Conservation (phyloP, 2,888 invertebrate genomes). For the Orthonevra nobilis region DNA sequence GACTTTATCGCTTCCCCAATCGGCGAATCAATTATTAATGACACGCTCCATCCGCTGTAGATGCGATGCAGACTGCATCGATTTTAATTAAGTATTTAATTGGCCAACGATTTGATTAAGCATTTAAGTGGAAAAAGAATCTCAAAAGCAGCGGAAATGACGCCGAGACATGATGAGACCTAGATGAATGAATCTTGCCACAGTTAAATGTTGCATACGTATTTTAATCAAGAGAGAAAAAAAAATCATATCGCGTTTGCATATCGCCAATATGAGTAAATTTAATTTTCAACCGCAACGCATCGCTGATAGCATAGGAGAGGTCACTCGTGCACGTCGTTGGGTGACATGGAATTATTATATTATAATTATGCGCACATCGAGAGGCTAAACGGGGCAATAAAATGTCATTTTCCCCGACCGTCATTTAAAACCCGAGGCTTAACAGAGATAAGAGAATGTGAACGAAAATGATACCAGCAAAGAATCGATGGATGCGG, state of each 20-base stretch:
- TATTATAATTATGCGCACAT: slow-evolving; percentile 40
- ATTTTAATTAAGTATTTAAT: slow-evolving; percentile 44
- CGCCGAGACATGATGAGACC: slow-evolving; percentile 15
- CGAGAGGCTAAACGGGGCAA: slow-evolving; percentile 48
- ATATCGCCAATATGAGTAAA: slow-evolving; percentile 52
- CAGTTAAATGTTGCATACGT: slow-evolving; percentile 27
- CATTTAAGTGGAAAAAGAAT: neutral
- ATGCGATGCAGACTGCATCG: slow-evolving; percentile 17
- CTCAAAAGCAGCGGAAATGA: slow-evolving; percentile 23
- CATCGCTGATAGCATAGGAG: slow-evolving; percentile 28
- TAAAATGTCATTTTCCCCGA: slow-evolving; percentile 35
- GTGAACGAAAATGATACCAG: slow-evolving; percentile 31
- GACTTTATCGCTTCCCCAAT: neutral
- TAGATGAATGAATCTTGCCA: slow-evolving; percentile 29
- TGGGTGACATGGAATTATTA: no score
- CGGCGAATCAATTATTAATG: slow-evolving; percentile 32
- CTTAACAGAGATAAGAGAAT: slow-evolving; percentile 9
- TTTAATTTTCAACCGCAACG: slow-evolving; percentile 33
- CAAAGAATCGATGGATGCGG: slow-evolving; percentile 15
- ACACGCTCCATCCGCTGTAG: slow-evolving; percentile 25
- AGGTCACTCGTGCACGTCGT: slow-evolving; percentile 21
- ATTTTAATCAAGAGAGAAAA: slow-evolving; percentile 2
- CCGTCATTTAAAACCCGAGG: slow-evolving; percentile 16
- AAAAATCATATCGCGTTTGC: slow-evolving; percentile 16
- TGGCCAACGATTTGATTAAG: slow-evolving; percentile 32